Conservation (phyloP, 2,113 vertebrate species). For the Solea solea region DNA sequence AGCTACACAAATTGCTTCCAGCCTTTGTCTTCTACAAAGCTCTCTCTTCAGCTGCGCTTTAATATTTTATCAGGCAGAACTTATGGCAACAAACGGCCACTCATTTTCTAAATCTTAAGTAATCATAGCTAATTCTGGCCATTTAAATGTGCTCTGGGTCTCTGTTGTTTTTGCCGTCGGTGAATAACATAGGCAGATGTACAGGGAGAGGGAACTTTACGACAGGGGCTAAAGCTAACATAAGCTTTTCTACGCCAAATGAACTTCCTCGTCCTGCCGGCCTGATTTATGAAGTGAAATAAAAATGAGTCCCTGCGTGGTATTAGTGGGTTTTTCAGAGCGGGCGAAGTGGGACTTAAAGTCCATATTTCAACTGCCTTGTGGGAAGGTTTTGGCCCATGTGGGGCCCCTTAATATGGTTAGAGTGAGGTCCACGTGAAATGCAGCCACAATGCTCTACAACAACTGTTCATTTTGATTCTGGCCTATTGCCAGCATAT, state of each 20-base stretch:
- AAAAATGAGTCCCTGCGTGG: constrained; percentile 77
- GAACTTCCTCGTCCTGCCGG: constrained; percentile 69
- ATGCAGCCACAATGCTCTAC: constrained; percentile 70
- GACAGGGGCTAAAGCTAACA: constrained; percentile 70
- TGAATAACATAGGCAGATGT: constrained; percentile 36
- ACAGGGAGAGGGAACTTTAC: constrained; percentile 54
- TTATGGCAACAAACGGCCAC: constrained; percentile 75
- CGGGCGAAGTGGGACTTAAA: constrained; percentile 58
- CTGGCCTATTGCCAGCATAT: constrained; percentile 76
- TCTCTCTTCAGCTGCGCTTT: constrained; percentile 68
- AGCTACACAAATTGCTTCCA: constrained; percentile 86
- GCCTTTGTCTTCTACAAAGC: constrained; percentile 80
- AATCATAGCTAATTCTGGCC: constrained; percentile 76
- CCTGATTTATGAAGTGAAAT: constrained; percentile 82
- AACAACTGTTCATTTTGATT: constrained; percentile 82
- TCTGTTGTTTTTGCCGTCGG: constrained; percentile 50
- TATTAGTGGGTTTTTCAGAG: constrained; percentile 77
- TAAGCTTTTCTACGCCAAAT: constrained; percentile 73
- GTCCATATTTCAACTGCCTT: constrained; percentile 77
- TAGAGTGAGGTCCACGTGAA: constrained; percentile 71
- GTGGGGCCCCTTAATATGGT: constrained; percentile 72
- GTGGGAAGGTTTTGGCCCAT: constrained; percentile 69
- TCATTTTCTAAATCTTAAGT: constrained; percentile 75
- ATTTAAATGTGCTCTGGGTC: constrained; percentile 49
- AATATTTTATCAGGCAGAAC: constrained; percentile 77